Percentiles rank a stretch among this genome's conserved stretches.
These are phyloP conservation scores for Syrmaticus mikado DNA, from an alignment of 2,113 vertebrate species.

Conservation along the genomic window DNA sequence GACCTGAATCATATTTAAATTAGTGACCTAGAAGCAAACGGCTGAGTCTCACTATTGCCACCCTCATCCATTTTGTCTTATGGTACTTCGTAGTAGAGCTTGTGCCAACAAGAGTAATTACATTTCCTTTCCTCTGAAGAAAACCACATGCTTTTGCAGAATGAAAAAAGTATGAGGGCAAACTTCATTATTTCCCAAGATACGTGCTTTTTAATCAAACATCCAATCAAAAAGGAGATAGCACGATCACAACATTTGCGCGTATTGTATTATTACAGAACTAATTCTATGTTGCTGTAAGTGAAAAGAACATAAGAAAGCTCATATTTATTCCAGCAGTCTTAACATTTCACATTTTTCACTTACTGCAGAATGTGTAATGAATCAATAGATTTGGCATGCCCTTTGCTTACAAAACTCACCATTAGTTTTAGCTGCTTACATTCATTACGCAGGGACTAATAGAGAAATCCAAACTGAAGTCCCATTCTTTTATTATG, in stretches of 20 bases:
- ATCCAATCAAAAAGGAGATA: not conserved
- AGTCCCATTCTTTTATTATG: not conserved
- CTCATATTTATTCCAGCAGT: not conserved
- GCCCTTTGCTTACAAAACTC: not conserved
- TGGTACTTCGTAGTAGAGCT: not conserved
- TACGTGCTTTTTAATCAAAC: not conserved
- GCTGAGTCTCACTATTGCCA: not conserved
- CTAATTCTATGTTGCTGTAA: not conserved
- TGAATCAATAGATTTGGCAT: not conserved
- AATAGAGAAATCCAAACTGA: not conserved
- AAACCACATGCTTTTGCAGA: not conserved
- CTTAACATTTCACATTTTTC: not conserved
- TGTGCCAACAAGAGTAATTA: not conserved
- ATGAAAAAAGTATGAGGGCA: not conserved
- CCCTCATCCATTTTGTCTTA: not conserved
- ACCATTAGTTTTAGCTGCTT: not conserved
- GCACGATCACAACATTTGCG: not conserved
- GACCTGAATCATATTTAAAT: not conserved
- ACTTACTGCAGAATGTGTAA: not conserved
- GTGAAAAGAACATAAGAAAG: not conserved
- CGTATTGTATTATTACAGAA: not conserved
- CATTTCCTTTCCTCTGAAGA: not conserved
- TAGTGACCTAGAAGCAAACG: slow-evolving; percentile 33
- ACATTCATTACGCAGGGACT: not conserved
- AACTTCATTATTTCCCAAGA: not conserved